Evolutionary conservation across 2,113 vertebrate genomes (phyloP).

Genomic region (Seriola aureovittata): DNA sequence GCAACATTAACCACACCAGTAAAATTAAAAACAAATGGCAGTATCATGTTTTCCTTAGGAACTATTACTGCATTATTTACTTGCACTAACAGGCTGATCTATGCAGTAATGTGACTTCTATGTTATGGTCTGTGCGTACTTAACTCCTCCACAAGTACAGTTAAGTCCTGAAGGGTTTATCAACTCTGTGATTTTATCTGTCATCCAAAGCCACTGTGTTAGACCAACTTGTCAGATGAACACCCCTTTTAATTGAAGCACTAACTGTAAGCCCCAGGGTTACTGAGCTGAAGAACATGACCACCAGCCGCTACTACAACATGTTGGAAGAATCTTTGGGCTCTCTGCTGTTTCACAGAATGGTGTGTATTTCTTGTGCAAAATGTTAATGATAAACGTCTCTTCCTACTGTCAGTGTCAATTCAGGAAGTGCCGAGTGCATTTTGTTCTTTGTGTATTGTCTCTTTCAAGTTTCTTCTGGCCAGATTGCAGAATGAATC

Average conservation of each 20-base stretch:
- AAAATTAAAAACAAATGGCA: background rate
- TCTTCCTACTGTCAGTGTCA: conserved; percentile 38
- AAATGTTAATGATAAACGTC: background rate
- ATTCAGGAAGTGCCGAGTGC: conserved; percentile 32
- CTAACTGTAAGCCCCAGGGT: conserved; percentile 36
- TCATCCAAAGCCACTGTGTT: conserved; percentile 13
- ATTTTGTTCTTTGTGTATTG: conserved; percentile 65
- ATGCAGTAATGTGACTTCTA: conserved; percentile 52
- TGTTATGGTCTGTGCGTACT: background rate
- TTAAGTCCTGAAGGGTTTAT: conserved; percentile 37
- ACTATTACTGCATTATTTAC: conserved; percentile 22
- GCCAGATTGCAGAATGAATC: conserved; percentile 84
- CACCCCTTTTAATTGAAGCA: background rate
- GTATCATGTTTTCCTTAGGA: background rate
- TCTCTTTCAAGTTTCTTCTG: conserved; percentile 54
- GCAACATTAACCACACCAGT: background rate
- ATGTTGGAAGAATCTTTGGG: background rate
- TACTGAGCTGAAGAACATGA: conserved; percentile 33
- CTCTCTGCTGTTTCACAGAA: conserved; percentile 16
- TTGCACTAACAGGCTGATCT: conserved; percentile 63
- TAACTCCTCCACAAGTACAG: conserved; percentile 20
- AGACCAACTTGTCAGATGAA: conserved; percentile 24
- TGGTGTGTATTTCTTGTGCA: conserved; percentile 8
- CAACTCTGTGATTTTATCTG: conserved; percentile 47
- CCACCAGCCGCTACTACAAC: conserved; percentile 31